Evolutionary conservation across 2,113 vertebrate genomes (phyloP), one percentile per base, ranked within the genome.

Genomic region (Pampusana beccarii): DNA sequence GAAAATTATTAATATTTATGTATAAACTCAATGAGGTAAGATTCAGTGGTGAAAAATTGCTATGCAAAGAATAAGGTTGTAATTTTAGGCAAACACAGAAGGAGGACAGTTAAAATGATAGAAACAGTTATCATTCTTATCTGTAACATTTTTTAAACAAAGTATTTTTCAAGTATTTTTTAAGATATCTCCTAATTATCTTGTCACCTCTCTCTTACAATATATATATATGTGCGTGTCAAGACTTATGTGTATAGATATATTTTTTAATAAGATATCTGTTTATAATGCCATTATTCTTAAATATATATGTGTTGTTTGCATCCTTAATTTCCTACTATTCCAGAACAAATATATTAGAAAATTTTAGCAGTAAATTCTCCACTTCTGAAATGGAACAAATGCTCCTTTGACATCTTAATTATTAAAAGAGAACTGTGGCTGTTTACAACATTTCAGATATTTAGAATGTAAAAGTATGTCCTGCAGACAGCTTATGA

Each of bases 401-500:
- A 84, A 75, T 53, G 5, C 10, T 80, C 25, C 62, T 90, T 88
- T 90, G 86, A 79, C 82, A 93, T 46, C 15, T 62, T 80, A 67
- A 90, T 85, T 91, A 82, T 87, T 92, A 57, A 92, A 80, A 80
- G 36, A 88, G 29, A 86, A 58, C 28, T 74, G 33, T 77, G 61
- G 24, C 33, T 82, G 71, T 92, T 95, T 93, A 82, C 62, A 86
- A 6, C 16, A 56, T 85, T 85, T 79, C 78, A 75, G 73, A 60
- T 70, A 53, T 38, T 65, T 90, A 57, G 54, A 92, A 65, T 58
- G 50, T 54, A 82, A 91, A 88, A 65, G 38, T 19, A 61, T 69
- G 58, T 82, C 62, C 79, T 93, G 62, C 57, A 86, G 86, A 88
- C n/a, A 95, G 62, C 19, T 90, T 81, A 85, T 92, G 71, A 88